Evolutionary conservation across 2,888 invertebrate genomes (phyloP), one percentile per base, ranked within the genome.

Genomic region (Criorhina ranunculi): DNA sequence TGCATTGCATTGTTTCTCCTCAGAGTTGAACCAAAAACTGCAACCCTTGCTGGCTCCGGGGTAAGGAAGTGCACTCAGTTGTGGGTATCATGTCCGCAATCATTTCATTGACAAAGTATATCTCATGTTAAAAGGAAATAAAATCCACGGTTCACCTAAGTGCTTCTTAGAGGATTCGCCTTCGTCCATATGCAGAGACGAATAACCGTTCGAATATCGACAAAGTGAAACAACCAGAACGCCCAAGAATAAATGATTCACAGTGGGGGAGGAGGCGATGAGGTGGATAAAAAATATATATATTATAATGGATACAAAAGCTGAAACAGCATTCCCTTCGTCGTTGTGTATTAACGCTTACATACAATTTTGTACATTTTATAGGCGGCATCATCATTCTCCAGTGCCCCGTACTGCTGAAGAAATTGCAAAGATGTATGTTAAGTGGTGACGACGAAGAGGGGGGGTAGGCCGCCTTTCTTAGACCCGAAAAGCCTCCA

Each of bases 321-420:
- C 53, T 60, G 67, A 69, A 62, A 19, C 46, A 59, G 49, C 59
- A 67, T 44, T 66, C 60, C 35, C 73, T 35, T 66, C 15, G 40
- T 60, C 57, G 19, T 42, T 40, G 64, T 46, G 67, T 64, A 64
- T 72, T 77, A 60, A 72, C 66, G 72, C 40, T 72, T 80, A 69
- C 67, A 66, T 76, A 85, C 75, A 70, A 75, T 59, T 85, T 85
- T 85, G 75, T 80, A 85, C 57, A 66, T 85, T 80, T 85, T 85
- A 85, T 85, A 80, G 80, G 60, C 44, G 53, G 69, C 66, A 80
- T 75, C 70, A 85, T 79, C 66, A 75, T 85, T 85, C 73, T 67
- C 33, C 72, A 78, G 46, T 82, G 77, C 37, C 42, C 55, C 53
- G n/a, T 53, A 19, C 75, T 57, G 64, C 29, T 24, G 29, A 64